phyloP scores from a whole-genome alignment of 1,140 invertebrate genomes.

The Neoseiulus cucumeris region DNA sequence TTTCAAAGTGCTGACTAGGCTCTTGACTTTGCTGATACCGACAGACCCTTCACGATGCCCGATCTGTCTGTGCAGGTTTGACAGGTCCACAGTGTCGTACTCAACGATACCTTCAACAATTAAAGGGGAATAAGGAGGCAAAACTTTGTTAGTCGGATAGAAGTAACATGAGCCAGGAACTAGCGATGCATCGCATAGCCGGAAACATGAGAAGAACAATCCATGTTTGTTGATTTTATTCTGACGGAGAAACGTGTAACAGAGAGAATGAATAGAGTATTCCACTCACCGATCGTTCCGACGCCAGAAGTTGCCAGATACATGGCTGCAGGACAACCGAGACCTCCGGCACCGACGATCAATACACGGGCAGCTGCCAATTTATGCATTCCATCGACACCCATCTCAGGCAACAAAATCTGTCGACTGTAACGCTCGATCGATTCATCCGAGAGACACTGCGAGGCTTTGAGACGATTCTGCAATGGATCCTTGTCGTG shows the following conservation, averaged over 20 bases:
- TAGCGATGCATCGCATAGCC: too few relatives aligned
- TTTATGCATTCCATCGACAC: constrained; percentile 43
- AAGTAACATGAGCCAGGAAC: too few relatives aligned
- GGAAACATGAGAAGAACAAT: too few relatives aligned
- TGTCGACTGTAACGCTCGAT: constrained; percentile 69
- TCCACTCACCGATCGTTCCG: constrained; percentile 31
- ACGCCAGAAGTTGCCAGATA: constrained; percentile 79
- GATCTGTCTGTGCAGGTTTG: constrained; percentile 85
- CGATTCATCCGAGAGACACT: constrained; percentile 36
- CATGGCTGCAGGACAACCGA: constrained; percentile 74
- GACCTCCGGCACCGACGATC: constrained; percentile 81
- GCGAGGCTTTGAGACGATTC: not conserved
- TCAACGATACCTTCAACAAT: constrained; percentile 84
- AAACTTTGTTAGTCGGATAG: too few relatives aligned
- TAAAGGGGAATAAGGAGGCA: constrained; percentile 13
- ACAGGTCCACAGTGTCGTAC: constrained; percentile 74
- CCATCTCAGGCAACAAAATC: constrained; percentile 57
- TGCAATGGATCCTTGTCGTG: not conserved
- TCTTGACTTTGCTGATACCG: constrained; percentile 52
- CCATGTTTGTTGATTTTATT: too few relatives aligned
- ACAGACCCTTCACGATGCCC: constrained; percentile 51
- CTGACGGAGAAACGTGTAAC: too few relatives aligned
- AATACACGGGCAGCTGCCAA: constrained; percentile 54
- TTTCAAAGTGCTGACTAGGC: constrained; percentile 43
- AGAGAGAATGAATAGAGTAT: constrained; percentile 12